Evolutionary conservation across 2,797 vertebrate species (phyloP), one percentile per base, ranked within the genome.

Genomic region (Poliocrania exsul): DNA sequence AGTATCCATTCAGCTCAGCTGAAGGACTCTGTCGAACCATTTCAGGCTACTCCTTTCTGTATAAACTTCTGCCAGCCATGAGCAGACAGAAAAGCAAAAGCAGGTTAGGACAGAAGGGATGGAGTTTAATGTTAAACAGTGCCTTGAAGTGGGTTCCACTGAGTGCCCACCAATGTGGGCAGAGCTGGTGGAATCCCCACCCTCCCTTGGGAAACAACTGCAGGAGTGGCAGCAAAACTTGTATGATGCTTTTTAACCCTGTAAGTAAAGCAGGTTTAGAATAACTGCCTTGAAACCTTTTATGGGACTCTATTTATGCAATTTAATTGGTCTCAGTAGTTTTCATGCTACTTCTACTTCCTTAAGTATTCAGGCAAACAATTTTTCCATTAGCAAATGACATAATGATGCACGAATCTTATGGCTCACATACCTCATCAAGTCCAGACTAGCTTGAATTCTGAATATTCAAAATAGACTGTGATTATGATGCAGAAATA

Each of bases 81-180:
- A 54, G 51, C 50, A 69, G 31, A 50, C 25, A 57, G 67, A 72
- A 74, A 51, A 83, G 81, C 60, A 82, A 65, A 72, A 86, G 50
- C 70, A 37, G 38, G 66, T 44, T 47, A 72, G 58, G 47, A 86
- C 51, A 56, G 74, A 67, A 86, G 29, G 38, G 33, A 79, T 47
- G 33, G 35, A 38, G 29, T 72, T 69, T 78, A 85, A 69, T 38
- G 72, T 57, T 75, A 46, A 89, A 78, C 35, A 93, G 47, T 57
- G 54, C n/a, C 89, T 80, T 73, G 64, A 87, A 87, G 64, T 7
- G 65, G 66, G 21, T 75, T 86, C 61, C 26, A 64, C 33, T 20
- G 20, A 80, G 46, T 46, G 51, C 73, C 50, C 47, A 50, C 53
- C 82, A 60, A 53, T 33, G 64, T 57, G 42, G 35, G 46, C 9